Evolutionary conservation across 1,140 invertebrate genomes (phyloP), one percentile per base, ranked within the genome.

Genomic region (Drosophila carrolli): DNA sequence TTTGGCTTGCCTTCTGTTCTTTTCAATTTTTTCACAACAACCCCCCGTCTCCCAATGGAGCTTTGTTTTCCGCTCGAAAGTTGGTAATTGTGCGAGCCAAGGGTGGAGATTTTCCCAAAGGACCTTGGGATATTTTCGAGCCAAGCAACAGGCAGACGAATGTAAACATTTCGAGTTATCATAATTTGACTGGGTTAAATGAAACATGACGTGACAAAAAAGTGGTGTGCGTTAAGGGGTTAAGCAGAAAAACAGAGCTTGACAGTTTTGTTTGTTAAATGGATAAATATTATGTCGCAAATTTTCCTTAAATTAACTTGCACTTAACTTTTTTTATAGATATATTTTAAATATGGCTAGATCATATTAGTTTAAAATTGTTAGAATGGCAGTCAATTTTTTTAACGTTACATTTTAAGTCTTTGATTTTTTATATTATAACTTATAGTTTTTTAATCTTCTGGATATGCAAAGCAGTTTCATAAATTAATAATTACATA

Each of bases 1-100:
- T 82, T 82, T 81, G 80, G 83, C 77, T 76, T 88, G 57, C 61
- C 73, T 58, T 56, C 46, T 41, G 50, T 46, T 61, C 51, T 47
- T 61, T 65, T 65, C 57, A 47, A 19, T 62, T 65, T 65, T 37
- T 56, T 32, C 23, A 23, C 19, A 23, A 1, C 29, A 16, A 13
- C 5, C 1, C 5, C 2, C n/a, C 7, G 1, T 8, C 13, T 4
- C 48, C n/a, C 37, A 10, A 38, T 16, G 27, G 35, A 50, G 50
- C 48, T 74, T 61, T 73, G 54, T 55, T 61, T 61, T 50, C 47
- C 56, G 14, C 19, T 14, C 29, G 19, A 63, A 46, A 29, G 29
- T 65, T 65, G 58, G 57, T 63, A 63, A 63, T 72, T 56, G 65
- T 27, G 61, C n/a, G 40, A 10, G 37, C 32, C 43, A n/a, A 13